A percentile compares a stretch with the other conserved stretches of the same genome.
Conservation (phyloP, 2,888 invertebrate genomes). For the Alcis repandata region DNA sequence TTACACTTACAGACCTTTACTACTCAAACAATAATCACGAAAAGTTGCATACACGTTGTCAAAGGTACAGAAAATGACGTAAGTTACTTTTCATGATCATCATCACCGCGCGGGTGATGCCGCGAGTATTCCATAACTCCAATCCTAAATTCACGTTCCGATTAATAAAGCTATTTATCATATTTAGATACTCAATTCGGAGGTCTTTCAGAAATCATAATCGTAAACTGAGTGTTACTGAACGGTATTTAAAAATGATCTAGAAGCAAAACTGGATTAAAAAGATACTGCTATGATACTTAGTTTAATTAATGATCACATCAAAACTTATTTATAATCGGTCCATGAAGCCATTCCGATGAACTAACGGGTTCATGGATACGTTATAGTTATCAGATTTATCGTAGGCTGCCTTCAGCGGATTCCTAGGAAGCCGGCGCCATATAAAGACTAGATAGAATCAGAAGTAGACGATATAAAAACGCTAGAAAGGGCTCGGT, state of each 20-base stretch:
- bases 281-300: slow-evolving; percentile 13
- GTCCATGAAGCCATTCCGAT: slow-evolving; percentile 15
- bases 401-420: not conserved
- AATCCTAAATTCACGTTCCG: too few species aligned
- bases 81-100: too few species aligned
- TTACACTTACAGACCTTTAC: too few species aligned
- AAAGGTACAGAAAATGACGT: too few species aligned
- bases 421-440: slow-evolving; percentile 9
- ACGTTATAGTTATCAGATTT: not conserved
- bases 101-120: too few species aligned
- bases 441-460: slow-evolving; percentile 15
- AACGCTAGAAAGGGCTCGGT: slow-evolving; percentile 47
- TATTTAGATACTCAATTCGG: too few species aligned
- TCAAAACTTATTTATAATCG: slow-evolving; percentile 7
- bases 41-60: too few species aligned
- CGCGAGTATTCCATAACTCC: too few species aligned
- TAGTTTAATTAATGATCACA: slow-evolving; percentile 11
- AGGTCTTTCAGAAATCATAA: not conserved
- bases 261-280: slow-evolving; percentile 11
- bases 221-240: not conserved
- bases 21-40: too few species aligned
- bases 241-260: slow-evolving; percentile 10
- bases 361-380: slow-evolving; percentile 10
- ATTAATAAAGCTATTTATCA: too few species aligned
- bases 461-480: slow-evolving; percentile 11